These are phyloP conservation scores for Drosophila busckii DNA, from an alignment of 1,140 invertebrate genomes.

Conservation along the genomic window DNA sequence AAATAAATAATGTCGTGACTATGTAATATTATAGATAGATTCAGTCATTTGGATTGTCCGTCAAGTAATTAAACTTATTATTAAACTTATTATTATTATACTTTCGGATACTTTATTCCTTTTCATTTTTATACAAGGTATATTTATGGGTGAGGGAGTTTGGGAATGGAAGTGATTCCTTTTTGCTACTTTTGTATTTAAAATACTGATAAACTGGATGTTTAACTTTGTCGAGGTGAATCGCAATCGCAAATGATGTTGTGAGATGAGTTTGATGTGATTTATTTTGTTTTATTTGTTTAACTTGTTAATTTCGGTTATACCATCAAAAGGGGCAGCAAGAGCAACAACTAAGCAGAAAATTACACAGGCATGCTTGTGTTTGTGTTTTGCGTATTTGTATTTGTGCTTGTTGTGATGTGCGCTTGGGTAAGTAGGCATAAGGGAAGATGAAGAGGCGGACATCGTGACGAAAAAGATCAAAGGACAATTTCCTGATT, in stretches of 20 bases:
- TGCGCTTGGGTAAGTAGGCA: no score
- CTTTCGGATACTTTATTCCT: no score
- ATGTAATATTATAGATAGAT: no score
- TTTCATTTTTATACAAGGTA: no score
- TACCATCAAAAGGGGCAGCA: conserved; percentile 43
- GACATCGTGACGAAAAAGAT: conserved; percentile 47
- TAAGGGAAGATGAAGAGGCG: neutral
- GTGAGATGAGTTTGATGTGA: conserved; percentile 30
- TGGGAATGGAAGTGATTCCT: neutral
- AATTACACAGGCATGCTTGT: conserved; percentile 34
- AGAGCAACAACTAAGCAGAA: conserved; percentile 15
- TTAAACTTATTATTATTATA: no score
- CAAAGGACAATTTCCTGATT: conserved; percentile 76
- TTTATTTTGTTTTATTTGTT: conserved; percentile 46
- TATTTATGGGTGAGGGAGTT: no score
- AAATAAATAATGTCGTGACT: no score
- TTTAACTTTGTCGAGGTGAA: conserved; percentile 22
- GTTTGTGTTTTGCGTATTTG: conserved; percentile 16
- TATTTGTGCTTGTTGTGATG: neutral
- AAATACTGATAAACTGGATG: conserved; percentile 23
- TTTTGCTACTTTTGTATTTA: conserved; percentile 2
- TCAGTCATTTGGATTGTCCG: no score
- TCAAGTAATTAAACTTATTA: no score
- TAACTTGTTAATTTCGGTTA: conserved; percentile 60
- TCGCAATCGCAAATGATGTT: conserved; percentile 35